A percentile compares a stretch with the other conserved stretches of the same genome.
Evolutionary conservation across 2,113 vertebrate species (phyloP).

Genomic region (Mustelus asterias): DNA sequence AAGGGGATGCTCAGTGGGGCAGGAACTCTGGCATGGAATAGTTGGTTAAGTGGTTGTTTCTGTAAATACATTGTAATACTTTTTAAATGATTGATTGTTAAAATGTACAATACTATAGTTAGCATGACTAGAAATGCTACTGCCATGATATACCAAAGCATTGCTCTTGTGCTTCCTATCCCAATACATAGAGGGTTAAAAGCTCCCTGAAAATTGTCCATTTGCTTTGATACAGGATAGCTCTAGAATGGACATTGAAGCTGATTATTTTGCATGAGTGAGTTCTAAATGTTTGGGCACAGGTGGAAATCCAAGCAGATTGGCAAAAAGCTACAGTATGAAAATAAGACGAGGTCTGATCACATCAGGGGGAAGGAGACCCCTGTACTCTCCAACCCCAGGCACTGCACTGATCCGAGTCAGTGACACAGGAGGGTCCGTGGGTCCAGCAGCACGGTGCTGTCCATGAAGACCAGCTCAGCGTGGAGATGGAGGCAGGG

Average conservation of each 20-base stretch:
- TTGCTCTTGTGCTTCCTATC: neutral
- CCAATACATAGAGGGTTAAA: neutral
- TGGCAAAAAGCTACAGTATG: neutral
- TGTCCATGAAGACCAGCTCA: too few relatives aligned
- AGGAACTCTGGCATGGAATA: neutral
- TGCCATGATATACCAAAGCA: neutral
- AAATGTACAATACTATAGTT: neutral
- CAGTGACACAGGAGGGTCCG: too few relatives aligned
- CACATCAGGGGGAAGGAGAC: too few relatives aligned
- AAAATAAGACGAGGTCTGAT: too few relatives aligned
- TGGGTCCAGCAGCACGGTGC: too few relatives aligned
- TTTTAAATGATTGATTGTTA: neutral
- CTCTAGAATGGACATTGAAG: neutral
- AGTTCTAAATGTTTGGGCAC: neutral
- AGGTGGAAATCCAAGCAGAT: neutral
- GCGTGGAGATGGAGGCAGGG: too few relatives aligned
- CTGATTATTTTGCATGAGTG: neutral
- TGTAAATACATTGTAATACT: neutral
- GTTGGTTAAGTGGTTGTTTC: neutral
- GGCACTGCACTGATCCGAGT: too few relatives aligned
- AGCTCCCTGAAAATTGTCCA: neutral
- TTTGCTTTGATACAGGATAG: neutral
- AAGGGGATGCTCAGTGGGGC: neutral
- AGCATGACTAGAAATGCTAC: neutral
- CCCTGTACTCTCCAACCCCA: too few relatives aligned